phyloP scores from a whole-genome alignment of 2,888 invertebrate genomes.

The Tipula vernalis region DNA sequence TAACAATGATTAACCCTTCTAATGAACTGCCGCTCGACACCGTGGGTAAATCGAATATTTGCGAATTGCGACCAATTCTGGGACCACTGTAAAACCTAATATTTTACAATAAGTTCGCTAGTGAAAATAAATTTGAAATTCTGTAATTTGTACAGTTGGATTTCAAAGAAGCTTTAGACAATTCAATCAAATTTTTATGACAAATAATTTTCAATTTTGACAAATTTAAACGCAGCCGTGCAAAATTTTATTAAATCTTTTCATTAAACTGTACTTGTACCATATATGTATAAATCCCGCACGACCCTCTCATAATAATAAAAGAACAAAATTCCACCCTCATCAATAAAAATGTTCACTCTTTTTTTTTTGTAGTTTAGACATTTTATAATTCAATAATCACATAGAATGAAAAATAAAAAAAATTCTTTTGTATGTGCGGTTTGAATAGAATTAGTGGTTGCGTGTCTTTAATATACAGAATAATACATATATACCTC shows the following conservation, averaged over 20 bases:
- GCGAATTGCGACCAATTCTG: too few relatives aligned
- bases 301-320: neutral
- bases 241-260: neutral
- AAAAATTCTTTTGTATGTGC: neutral
- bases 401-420: neutral
- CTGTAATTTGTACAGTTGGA: too few relatives aligned
- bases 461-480: neutral
- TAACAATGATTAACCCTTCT: too few relatives aligned
- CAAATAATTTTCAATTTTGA: neutral
- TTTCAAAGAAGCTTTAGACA: neutral
- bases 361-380: neutral
- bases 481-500: neutral
- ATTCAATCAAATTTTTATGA: neutral
- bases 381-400: constrained; percentile 4
- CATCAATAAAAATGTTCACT: neutral
- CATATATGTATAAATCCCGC: neutral
- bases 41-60: too few relatives aligned
- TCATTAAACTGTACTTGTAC: neutral
- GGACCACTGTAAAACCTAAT: too few relatives aligned
- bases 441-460: neutral
- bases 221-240: neutral
- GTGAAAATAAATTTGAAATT: too few relatives aligned
- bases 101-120: too few relatives aligned
- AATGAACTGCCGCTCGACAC: too few relatives aligned
- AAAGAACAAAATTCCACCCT: neutral